Evolutionary conservation across 2,888 invertebrate species (phyloP).

Genomic region (Eristalis pertinax): DNA sequence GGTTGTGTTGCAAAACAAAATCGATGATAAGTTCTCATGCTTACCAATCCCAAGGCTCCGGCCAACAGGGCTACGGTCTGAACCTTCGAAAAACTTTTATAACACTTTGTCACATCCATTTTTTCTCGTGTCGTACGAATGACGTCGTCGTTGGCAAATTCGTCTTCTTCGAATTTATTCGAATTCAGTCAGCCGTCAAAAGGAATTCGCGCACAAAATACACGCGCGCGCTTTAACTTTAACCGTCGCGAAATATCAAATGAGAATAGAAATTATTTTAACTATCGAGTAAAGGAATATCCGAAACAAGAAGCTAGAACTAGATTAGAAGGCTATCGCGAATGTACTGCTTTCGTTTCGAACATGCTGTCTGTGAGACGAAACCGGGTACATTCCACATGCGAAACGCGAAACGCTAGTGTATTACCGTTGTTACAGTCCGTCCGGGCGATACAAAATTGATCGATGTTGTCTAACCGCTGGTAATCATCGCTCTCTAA

Average conservation of each 20-base stretch:
- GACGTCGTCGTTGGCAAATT: conserved; percentile 3
- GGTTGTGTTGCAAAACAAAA: background rate
- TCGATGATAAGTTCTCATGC: conserved; percentile 24
- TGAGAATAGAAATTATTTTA: background rate
- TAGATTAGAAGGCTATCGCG: conserved; percentile 45
- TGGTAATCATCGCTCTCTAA: conserved; percentile 44
- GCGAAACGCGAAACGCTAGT: conserved; percentile 3
- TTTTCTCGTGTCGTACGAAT: background rate
- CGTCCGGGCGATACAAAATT: conserved; percentile 46
- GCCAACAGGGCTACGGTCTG: conserved; percentile 52
- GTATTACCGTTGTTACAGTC: conserved; percentile 28
- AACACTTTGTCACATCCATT: conserved; percentile 37
- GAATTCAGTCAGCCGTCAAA: conserved; percentile 6
- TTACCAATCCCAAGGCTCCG: conserved; percentile 52
- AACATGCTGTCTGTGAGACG: conserved; percentile 46
- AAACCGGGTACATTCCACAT: conserved; percentile 19
- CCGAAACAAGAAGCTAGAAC: conserved; percentile 23
- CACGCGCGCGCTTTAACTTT: conserved; percentile 8
- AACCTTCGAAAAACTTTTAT: conserved; percentile 54
- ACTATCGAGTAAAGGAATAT: background rate
- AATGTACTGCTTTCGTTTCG: conserved; percentile 34
- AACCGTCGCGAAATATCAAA: background rate
- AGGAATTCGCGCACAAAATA: conserved; percentile 9
- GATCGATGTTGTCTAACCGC: conserved; percentile 45
- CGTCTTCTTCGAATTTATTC: conserved; percentile 32